A percentile compares a stretch with the other conserved stretches of the same genome.
phyloP scores from a whole-genome alignment of 2,797 vertebrate genomes.

The Pseudopleuronectes americanus region DNA sequence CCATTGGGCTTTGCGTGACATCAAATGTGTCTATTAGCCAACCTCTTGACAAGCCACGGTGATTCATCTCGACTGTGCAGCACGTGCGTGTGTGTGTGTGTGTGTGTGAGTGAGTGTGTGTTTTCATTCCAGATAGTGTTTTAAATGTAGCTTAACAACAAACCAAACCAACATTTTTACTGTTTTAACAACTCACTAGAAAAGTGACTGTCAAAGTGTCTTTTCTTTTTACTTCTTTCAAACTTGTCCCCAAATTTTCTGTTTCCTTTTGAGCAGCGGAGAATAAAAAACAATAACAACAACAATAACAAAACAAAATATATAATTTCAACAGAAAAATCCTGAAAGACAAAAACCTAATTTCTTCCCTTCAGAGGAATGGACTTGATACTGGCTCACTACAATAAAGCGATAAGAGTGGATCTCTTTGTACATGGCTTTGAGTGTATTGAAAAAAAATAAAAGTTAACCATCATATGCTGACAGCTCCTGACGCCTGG shows the following conservation, averaged over 20 bases:
- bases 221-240: slow-evolving; percentile 49
- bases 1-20: slow-evolving; percentile 78
- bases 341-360: slow-evolving; percentile 50
- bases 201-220: slow-evolving; percentile 54
- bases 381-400: slow-evolving; percentile 34
- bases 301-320: slow-evolving; percentile 55
- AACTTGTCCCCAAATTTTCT: slow-evolving; percentile 52
- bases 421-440: slow-evolving; percentile 53
- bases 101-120: slow-evolving; percentile 19
- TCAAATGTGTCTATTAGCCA: slow-evolving; percentile 84
- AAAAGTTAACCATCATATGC: slow-evolving; percentile 59
- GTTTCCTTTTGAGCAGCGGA: slow-evolving; percentile 33
- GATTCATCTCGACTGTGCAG: slow-evolving; percentile 76
- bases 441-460: slow-evolving; percentile 21
- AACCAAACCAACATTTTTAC: slow-evolving; percentile 55
- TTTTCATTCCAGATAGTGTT: slow-evolving; percentile 53
- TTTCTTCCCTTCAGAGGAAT: slow-evolving; percentile 36
- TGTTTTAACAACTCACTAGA: slow-evolving; percentile 71
- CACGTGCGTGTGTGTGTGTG: slow-evolving; percentile 26
- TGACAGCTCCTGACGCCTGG: slow-evolving; percentile 77
- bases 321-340: slow-evolving; percentile 35
- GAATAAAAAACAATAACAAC: slow-evolving; percentile 51
- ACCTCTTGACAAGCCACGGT: slow-evolving; percentile 80
- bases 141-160: slow-evolving; percentile 62
- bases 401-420: slow-evolving; percentile 38